Conservation (phyloP, 2,797 vertebrate species). For the Erpetoichthys calabaricus region DNA sequence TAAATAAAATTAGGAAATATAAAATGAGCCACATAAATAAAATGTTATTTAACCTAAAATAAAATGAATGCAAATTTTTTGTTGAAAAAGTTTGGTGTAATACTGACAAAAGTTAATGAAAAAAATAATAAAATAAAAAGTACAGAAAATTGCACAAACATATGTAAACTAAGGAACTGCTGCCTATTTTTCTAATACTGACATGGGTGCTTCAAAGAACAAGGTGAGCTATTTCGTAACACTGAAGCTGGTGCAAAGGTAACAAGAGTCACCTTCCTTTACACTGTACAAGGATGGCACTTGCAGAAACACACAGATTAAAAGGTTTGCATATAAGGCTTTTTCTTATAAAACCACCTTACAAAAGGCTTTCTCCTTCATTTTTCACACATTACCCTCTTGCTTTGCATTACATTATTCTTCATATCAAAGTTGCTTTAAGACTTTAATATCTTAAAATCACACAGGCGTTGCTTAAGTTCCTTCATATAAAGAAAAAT, state of each 20-base stretch:
- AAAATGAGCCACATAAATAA: conserved; percentile 99
- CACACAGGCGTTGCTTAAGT: conserved; percentile 85
- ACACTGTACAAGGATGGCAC: conserved; percentile 98
- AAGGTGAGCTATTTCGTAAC: conserved; percentile 82
- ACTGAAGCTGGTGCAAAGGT: conserved; percentile 91
- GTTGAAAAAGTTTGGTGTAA: conserved; percentile 95
- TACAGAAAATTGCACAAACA: conserved; percentile 98
- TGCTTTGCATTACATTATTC: conserved; percentile 66
- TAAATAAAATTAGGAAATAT: conserved; percentile 99
- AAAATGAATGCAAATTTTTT: conserved; percentile 90
- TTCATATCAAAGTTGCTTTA: conserved; percentile 83
- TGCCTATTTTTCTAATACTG: conserved; percentile 98
- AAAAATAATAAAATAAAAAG: conserved; percentile 61
- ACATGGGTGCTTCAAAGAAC: conserved; percentile 95
- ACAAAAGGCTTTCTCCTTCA: conserved; percentile 83
- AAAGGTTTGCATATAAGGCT: conserved; percentile 99
- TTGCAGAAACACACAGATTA: conserved; percentile 99
- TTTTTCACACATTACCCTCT: conserved; percentile 20
- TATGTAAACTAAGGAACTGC: conserved; percentile 99
- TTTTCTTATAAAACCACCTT: conserved; percentile 86
- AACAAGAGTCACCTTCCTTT: conserved; percentile 76
- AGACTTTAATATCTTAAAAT: conserved; percentile 79
- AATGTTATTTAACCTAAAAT: conserved; percentile 97
- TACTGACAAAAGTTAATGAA: conserved; percentile 91
- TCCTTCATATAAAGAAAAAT: conserved; percentile 76